Evolutionary conservation across 2,888 invertebrate species (phyloP).

Genomic region (Neoascia interrupta): DNA sequence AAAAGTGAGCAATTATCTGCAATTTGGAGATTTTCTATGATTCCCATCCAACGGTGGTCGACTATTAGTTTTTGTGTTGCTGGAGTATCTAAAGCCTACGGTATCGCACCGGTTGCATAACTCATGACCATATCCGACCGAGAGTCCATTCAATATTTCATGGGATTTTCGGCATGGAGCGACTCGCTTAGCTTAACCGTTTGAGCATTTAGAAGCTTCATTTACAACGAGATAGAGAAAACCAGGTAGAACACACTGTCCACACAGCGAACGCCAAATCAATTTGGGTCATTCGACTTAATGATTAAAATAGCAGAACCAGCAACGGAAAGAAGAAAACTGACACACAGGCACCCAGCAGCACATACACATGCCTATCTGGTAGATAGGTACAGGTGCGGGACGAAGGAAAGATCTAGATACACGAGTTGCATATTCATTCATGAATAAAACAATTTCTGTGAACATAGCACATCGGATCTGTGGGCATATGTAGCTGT

Average conservation of each 20-base stretch:
- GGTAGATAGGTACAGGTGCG: not conserved
- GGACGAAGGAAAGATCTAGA: slow-evolving; percentile 49
- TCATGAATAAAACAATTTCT: slow-evolving; percentile 68
- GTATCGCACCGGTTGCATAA: slow-evolving; percentile 46
- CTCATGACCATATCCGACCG: not conserved
- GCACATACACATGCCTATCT: not conserved
- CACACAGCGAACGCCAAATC: slow-evolving; percentile 47
- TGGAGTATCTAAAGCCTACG: not conserved
- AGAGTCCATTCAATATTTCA: slow-evolving; percentile 17
- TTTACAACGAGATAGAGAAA: slow-evolving; percentile 15
- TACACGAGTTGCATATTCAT: slow-evolving; percentile 64
- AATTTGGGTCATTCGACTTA: slow-evolving; percentile 69
- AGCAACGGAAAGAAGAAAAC: slow-evolving; percentile 43
- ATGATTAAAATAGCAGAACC: slow-evolving; percentile 69
- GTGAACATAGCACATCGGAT: slow-evolving; percentile 65
- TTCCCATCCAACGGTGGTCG: slow-evolving; percentile 25
- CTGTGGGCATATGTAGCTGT: slow-evolving; percentile 65
- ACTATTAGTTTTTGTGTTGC: not conserved
- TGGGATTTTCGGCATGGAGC: slow-evolving; percentile 10
- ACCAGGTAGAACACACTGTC: not conserved
- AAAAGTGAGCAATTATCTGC: slow-evolving; percentile 56
- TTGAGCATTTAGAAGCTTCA: slow-evolving; percentile 5
- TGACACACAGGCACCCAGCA: slow-evolving; percentile 15
- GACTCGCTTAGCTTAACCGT: no score
- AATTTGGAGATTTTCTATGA: slow-evolving; percentile 57